Evolutionary conservation across 2,113 vertebrate genomes (phyloP), one percentile per base, ranked within the genome.

Genomic region (Anarrhichthys ocellatus): DNA sequence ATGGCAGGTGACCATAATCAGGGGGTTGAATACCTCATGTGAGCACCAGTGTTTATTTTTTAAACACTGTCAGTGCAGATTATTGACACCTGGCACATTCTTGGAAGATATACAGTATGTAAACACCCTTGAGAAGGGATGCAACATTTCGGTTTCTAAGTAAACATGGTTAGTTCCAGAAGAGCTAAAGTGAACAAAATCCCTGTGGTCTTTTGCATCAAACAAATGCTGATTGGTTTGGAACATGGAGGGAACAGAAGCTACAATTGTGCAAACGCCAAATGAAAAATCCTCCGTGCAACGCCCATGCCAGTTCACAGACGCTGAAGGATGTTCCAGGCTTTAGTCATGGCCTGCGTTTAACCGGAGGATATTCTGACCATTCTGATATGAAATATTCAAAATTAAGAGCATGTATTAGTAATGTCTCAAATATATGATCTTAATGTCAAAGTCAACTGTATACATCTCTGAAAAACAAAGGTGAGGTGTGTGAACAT

Each of bases 211-310:
- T 4, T 67, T 20, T 38, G 9, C 38, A 40, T 74, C 18, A 64
- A 68, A 69, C 18, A 73, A 40, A 78, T 56, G 24, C n/a, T 56
- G 48, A 65, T 40, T 70, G 46, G 68, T 66, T 78, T 58, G 62
- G n/a, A 52, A 36, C 24, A 50, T 22, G 65, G 20, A 13, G 7
- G 18, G 14, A 64, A 15, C 14, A 56, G 54, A n/a, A 18, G 3
- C 14, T 84, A 13, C 11, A 64, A n/a, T 34, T 63, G 36, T n/a
- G n/a, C 32, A 54, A 32, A 76, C 24, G 20, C 9, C 27, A 27
- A 67, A 40, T 2, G n/a, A 62, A 54, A 44, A 38, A 18, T 5
- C 34, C 8, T 50, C 50, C 11, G 5, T 27, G n/a, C 10, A 46
- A 27, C 1, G 0, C 1, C 10, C 24, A 7, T 64, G 20, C 34